Percentiles rank a stretch among this genome's conserved stretches.
Evolutionary conservation across 2,797 vertebrate species (phyloP).

Genomic region (Poeciliopsis gracilis): DNA sequence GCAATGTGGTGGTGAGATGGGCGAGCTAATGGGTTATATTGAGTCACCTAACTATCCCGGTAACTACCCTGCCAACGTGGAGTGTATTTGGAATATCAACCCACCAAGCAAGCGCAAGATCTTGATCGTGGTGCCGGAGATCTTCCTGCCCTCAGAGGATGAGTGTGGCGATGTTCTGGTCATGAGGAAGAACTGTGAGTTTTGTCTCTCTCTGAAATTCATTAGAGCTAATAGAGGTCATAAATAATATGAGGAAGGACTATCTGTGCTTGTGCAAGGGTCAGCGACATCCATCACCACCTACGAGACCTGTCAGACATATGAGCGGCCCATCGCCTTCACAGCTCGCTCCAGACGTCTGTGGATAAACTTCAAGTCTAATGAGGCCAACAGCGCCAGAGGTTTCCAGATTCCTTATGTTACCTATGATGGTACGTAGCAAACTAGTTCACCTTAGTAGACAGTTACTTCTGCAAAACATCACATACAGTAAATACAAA

Average conservation of each 20-base stretch:
- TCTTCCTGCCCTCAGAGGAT: slow-evolving; percentile 97
- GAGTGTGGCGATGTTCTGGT: slow-evolving; percentile 97
- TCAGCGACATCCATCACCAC: slow-evolving; percentile 97
- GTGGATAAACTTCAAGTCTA: slow-evolving; percentile 99
- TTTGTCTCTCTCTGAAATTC: background rate
- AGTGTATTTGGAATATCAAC: slow-evolving; percentile 98
- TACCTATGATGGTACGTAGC: slow-evolving; percentile 89
- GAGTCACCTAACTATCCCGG: slow-evolving; percentile 99
- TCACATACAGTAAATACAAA: background rate
- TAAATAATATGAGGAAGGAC: background rate
- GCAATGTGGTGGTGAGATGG: slow-evolving; percentile 95
- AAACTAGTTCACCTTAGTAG: background rate
- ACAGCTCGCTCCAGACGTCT: slow-evolving; percentile 95
- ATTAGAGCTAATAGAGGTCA: background rate
- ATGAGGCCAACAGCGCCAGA: slow-evolving; percentile 93
- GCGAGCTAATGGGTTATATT: slow-evolving; percentile 96
- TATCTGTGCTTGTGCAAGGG: slow-evolving; percentile 72
- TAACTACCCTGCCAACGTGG: slow-evolving; percentile 94
- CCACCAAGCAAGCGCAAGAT: slow-evolving; percentile 98
- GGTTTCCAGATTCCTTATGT: slow-evolving; percentile 99
- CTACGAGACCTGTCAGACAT: slow-evolving; percentile 98
- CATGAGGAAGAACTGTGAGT: slow-evolving; percentile 99
- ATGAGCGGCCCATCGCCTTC: slow-evolving; percentile 96
- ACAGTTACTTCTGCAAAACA: background rate
- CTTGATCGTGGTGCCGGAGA: slow-evolving; percentile 96